phyloP scores from a whole-genome alignment of 2,797 vertebrate species.

The Agapornis canus region DNA sequence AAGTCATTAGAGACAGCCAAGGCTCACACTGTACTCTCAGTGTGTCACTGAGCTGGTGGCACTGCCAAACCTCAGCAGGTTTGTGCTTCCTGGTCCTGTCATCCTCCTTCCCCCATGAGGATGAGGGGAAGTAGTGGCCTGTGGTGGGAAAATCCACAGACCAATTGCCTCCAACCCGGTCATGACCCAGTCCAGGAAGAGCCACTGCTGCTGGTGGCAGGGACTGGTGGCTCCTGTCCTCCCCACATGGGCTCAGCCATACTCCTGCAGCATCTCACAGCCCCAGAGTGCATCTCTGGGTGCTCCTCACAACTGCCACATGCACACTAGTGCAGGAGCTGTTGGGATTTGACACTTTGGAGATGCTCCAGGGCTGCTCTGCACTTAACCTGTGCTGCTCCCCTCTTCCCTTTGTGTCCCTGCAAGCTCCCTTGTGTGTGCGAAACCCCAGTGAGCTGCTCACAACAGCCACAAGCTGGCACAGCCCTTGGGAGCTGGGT shows the following conservation, averaged over 20 bases:
- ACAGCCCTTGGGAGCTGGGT: accelerated
- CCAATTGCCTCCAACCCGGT: neutral
- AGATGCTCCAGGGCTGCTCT: neutral
- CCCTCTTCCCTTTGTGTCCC: neutral
- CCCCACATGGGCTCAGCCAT: neutral
- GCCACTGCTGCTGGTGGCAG: neutral
- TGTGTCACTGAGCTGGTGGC: neutral
- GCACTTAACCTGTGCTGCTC: neutral
- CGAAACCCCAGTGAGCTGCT: neutral
- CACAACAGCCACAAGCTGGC: neutral
- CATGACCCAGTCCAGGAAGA: neutral
- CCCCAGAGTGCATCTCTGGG: accelerated
- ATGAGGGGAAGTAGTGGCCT: neutral
- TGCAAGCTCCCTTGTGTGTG: neutral
- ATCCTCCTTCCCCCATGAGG: neutral
- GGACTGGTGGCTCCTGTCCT: neutral
- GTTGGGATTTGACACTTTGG: neutral
- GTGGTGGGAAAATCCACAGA: neutral
- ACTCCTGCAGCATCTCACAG: neutral
- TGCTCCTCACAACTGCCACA: too few species aligned
- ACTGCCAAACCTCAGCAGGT: neutral
- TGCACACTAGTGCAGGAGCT: neutral
- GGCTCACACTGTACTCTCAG: neutral
- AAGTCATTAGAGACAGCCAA: neutral
- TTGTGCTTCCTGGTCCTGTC: neutral